phyloP scores from a whole-genome alignment of 53 echinoderm and acorn worm species.

The Echinometra lucunter region DNA sequence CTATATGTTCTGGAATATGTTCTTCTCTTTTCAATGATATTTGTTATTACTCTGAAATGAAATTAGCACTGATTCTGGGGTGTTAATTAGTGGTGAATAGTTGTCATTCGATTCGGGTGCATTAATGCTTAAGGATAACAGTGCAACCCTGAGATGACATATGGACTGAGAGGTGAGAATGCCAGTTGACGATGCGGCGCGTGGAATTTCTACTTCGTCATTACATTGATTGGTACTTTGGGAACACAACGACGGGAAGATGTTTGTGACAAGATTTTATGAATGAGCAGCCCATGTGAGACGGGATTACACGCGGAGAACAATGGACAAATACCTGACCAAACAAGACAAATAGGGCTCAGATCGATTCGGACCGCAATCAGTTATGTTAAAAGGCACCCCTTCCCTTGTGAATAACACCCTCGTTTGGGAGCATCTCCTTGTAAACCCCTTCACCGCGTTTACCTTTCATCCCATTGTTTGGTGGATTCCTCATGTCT shows the following conservation, averaged over 20 bases:
- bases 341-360: conserved; percentile 54
- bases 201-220: neutral
- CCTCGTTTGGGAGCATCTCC: conserved; percentile 11
- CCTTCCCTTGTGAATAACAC: conserved; percentile 43
- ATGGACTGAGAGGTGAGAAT: conserved; percentile 2
- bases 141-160: neutral
- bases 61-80: neutral
- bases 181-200: neutral
- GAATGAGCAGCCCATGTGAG: conserved; percentile 63
- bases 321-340: conserved; percentile 47
- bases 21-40: neutral
- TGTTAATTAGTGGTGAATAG: neutral
- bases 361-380: conserved; percentile 65
- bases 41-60: neutral
- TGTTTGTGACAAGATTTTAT: conserved; percentile 70
- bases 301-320: conserved; percentile 59
- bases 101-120: neutral
- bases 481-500: conserved; percentile 38
- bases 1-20: neutral
- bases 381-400: conserved; percentile 56
- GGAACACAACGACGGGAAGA: conserved; percentile 5
- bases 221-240: conserved; percentile 44
- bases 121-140: neutral
- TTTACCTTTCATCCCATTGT: conserved; percentile 41
- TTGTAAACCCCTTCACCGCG: conserved; percentile 4